Evolutionary conservation across 2,797 vertebrate species (phyloP).

Genomic region (Buceros bicornis): DNA sequence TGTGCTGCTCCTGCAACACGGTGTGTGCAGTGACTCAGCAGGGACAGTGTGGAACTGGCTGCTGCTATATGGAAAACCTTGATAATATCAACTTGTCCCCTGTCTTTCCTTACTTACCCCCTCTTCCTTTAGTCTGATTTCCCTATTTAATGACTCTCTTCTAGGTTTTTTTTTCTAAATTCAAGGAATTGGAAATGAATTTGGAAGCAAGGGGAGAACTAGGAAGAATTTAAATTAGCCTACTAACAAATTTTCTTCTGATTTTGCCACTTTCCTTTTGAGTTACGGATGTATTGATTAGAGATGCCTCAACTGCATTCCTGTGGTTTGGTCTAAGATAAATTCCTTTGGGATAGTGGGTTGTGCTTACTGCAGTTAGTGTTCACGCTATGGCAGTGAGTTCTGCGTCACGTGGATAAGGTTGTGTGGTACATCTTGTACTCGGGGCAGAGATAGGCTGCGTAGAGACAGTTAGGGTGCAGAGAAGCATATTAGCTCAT

Average conservation of each 20-base stretch:
- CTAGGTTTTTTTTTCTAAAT: neutral
- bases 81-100: neutral
- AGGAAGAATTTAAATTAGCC: neutral
- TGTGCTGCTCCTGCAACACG: neutral
- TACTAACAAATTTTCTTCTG: neutral
- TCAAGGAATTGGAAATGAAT: neutral
- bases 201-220: neutral
- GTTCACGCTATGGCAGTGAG: accelerated
- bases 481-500: neutral
- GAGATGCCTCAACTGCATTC: neutral
- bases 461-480: neutral
- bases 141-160: neutral
- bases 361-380: neutral
- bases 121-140: neutral
- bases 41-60: neutral
- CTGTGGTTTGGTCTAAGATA: neutral
- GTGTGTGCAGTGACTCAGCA: neutral
- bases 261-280: neutral
- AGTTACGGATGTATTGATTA: neutral
- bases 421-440: neutral
- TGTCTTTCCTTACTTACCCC: neutral
- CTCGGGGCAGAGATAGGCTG: neutral
- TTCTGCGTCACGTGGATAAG: neutral
- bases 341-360: neutral
- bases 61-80: neutral